Evolutionary conservation across 2,888 invertebrate species (phyloP), one percentile per base, ranked within the genome.

Genomic region (Gymnoscelis rufifasciata): DNA sequence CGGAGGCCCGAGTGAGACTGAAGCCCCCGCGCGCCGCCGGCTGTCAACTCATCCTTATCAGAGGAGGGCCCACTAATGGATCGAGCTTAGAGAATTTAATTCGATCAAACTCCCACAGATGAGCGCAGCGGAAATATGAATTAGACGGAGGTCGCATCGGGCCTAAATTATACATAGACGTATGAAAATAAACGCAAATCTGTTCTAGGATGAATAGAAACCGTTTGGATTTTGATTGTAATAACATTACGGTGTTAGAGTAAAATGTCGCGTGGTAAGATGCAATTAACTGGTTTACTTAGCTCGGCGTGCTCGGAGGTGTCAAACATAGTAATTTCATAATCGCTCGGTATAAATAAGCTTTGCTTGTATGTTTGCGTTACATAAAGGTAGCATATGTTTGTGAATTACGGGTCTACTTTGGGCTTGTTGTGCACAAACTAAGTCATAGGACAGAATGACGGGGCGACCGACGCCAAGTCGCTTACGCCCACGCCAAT

Each of bases 81-180:
- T 71, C 66, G 72, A 74, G 78, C 72, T 76, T 71, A 74, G 62
- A 77, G 78, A 83, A n/a, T n/a, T 79, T 83, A 83, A 82, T 82
- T 81, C 72, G 74, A 81, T 79, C 74, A 68, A 70, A 71, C 71
- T 71, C 71, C 66, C 68, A 69, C 74, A 68, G 70, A 78, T 81
- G 74, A 77, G 80, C 77, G 74, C 69, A 72, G 66, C 68, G 83
- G 83, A 84, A 78, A 75, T 72, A 68, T 73, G 71, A 73, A 78
- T 80, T 78, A 76, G 71, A 62, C 55, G 60, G 63, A 60, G 66
- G 68, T 51, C 59, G 52, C 44, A 48, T 43, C 31, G 54, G 58
- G 62, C 62, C 60, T 40, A 52, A 63, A 55, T 48, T 40, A 30
- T 41, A 39, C 35, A 52, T 44, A 37, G 38, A 52, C 38, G 40